A percentile compares a stretch with the other conserved stretches of the same genome.
Evolutionary conservation across 1,140 invertebrate genomes (phyloP).

Genomic region (Paraescarpia echinospica): DNA sequence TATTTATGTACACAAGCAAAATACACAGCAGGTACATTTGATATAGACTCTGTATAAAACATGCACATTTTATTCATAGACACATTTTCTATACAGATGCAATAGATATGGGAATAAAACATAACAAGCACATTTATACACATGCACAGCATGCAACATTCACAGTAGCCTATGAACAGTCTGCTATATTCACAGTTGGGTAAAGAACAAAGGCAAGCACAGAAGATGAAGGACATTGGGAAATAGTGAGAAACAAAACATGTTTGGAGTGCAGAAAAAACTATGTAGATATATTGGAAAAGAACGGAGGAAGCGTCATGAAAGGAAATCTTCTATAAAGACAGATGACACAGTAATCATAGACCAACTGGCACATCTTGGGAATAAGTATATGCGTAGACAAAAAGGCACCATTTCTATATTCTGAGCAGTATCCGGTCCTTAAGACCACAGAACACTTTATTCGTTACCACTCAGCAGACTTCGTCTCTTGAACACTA

Average conservation of each 20-base stretch:
- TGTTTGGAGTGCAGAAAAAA: background rate
- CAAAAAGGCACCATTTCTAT: background rate
- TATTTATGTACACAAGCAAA: too few species aligned
- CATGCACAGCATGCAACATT: too few species aligned
- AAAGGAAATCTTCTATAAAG: background rate
- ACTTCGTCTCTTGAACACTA: background rate
- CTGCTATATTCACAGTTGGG: background rate
- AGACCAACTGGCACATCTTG: background rate
- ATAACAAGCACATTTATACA: too few species aligned
- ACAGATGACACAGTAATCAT: background rate
- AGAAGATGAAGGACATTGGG: background rate
- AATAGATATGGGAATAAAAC: too few species aligned
- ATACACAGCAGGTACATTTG: too few species aligned
- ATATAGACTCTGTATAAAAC: too few species aligned
- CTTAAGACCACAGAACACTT: background rate
- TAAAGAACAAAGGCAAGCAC: background rate
- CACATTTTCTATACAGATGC: too few species aligned
- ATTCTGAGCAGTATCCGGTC: background rate
- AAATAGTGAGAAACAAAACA: background rate
- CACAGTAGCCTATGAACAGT: too few species aligned
- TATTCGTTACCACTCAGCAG: background rate
- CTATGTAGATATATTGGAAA: background rate
- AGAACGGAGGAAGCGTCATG: background rate
- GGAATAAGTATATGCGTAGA: background rate
- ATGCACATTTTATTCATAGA: too few species aligned